phyloP scores from a whole-genome alignment of 2,113 vertebrate genomes.

The Phyllostomus hastatus region DNA sequence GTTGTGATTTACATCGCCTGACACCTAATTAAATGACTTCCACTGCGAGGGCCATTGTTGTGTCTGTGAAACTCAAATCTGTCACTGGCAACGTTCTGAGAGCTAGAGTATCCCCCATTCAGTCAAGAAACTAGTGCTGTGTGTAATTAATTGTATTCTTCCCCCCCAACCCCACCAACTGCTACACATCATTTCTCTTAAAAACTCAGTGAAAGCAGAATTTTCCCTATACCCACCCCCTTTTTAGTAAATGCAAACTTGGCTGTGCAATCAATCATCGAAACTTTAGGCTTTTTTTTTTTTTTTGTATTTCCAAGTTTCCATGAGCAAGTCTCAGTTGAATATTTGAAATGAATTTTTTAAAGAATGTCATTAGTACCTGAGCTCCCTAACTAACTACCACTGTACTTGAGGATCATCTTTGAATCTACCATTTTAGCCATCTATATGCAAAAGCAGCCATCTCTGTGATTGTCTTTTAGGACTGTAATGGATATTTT shows the following conservation, averaged over 20 bases:
- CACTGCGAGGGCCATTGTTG: slow-evolving; percentile 74
- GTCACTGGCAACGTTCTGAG: slow-evolving; percentile 80
- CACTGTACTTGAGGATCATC: slow-evolving; percentile 32
- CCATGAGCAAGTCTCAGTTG: slow-evolving; percentile 64
- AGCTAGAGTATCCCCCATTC: slow-evolving; percentile 74
- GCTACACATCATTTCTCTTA: slow-evolving; percentile 64
- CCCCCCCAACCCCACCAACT: neutral
- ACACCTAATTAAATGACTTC: slow-evolving; percentile 82
- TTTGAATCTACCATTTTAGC: slow-evolving; percentile 18
- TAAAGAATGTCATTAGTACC: slow-evolving; percentile 70
- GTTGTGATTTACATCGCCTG: slow-evolving; percentile 83
- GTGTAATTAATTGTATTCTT: slow-evolving; percentile 81
- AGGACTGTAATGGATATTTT: neutral
- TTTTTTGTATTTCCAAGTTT: slow-evolving; percentile 49
- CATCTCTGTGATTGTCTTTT: neutral
- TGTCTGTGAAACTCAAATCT: slow-evolving; percentile 70
- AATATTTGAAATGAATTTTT: slow-evolving; percentile 75
- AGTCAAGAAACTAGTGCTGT: slow-evolving; percentile 81
- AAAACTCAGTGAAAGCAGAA: slow-evolving; percentile 76
- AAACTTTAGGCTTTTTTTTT: slow-evolving; percentile 61
- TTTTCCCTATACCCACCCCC: slow-evolving; percentile 50
- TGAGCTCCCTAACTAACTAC: slow-evolving; percentile 62
- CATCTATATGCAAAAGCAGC: neutral
- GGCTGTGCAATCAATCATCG: slow-evolving; percentile 73
- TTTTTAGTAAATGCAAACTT: slow-evolving; percentile 68